Base-by-base conservation (phyloP, 1,140 invertebrate genomes). In the Achatina immaculata region DNA sequence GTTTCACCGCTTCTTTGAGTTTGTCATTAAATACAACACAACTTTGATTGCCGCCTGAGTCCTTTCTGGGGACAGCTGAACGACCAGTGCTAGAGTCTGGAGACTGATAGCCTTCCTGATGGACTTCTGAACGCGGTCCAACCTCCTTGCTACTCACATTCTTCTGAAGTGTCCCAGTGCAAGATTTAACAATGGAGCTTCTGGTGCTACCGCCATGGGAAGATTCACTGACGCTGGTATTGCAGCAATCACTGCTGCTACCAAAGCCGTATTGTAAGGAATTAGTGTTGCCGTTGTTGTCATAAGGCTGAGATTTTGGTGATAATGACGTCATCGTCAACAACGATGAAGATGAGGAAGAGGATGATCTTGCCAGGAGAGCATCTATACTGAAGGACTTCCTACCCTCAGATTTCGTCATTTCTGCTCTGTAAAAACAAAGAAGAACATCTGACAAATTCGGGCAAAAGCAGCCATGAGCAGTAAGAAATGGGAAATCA, bases 321-420 rank as follows among this genome's bases (percentile, higher is more conserved):
- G 75, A 38, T 6, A 55, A 4, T 77, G 75, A 19, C 65, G 75
- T 36, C 48, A 48, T 38, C 36, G 42, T 24, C 43, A 73, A 77
- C 34, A 58, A 58, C 14, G 71, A 78, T 43, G 75, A 62, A 19
- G 83, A 72, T 11, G 55, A 62, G 2, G 43, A 68, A 9, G 74
- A 66, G 16, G 85, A 83, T 45, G 85, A 84, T 40, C 82, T 85
- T 19, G 88, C 86, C 24, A 89, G 78, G 36, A 89, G 80, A 74
- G 88, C 88, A 78, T 89, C 88, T 21, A 89, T 89, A 73, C 87
- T 89, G 58, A 89, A 89, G 6, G 88, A 88, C 38, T 84, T 85
- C 19, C 80, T 42, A 7, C 66, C 74, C 40, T 85, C 84, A n/a
- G 78, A 80, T 72, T 80, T 80, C 68, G 78, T 80, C 78, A 80